A percentile compares a stretch with the other conserved stretches of the same genome.
Conservation (phyloP, 2,888 invertebrate genomes). For the Cheiracanthium punctorium region DNA sequence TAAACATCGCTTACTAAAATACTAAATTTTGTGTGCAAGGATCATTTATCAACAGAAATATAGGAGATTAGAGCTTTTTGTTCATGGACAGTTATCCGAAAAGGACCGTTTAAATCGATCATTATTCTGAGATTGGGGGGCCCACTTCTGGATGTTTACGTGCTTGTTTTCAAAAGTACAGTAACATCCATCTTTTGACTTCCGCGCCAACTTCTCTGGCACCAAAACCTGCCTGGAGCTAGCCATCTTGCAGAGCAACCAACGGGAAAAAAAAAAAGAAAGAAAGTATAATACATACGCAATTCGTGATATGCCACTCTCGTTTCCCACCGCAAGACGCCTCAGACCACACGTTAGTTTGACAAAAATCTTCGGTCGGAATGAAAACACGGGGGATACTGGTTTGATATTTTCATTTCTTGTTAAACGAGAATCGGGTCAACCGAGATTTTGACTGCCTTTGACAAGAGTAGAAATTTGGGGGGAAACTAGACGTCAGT, state of each 20-base stretch:
- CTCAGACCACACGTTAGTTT: background rate
- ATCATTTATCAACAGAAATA: too few species aligned
- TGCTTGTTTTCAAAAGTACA: too few species aligned
- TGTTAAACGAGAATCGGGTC: conserved; percentile 7
- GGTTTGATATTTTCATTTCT: conserved; percentile 49
- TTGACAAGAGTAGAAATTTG: background rate
- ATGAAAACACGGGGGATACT: conserved; percentile 5
- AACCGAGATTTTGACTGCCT: background rate
- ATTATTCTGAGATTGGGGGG: too few species aligned
- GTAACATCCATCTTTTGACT: background rate
- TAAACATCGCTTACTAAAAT: too few species aligned
- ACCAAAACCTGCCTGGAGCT: background rate
- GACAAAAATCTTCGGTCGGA: background rate
- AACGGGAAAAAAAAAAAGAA: background rate
- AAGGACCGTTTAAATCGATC: too few species aligned
- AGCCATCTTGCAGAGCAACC: background rate
- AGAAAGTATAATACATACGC: background rate
- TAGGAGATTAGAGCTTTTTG: too few species aligned
- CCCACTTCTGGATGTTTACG: too few species aligned
- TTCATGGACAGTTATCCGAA: too few species aligned
- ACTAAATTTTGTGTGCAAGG: too few species aligned
- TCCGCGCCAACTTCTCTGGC: background rate
- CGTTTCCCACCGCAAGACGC: background rate
- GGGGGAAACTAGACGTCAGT: too few species aligned
- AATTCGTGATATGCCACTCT: conserved; percentile 12